Evolutionary conservation across 2,888 invertebrate genomes (phyloP).

Genomic region (Listrodromus nycthemerus): DNA sequence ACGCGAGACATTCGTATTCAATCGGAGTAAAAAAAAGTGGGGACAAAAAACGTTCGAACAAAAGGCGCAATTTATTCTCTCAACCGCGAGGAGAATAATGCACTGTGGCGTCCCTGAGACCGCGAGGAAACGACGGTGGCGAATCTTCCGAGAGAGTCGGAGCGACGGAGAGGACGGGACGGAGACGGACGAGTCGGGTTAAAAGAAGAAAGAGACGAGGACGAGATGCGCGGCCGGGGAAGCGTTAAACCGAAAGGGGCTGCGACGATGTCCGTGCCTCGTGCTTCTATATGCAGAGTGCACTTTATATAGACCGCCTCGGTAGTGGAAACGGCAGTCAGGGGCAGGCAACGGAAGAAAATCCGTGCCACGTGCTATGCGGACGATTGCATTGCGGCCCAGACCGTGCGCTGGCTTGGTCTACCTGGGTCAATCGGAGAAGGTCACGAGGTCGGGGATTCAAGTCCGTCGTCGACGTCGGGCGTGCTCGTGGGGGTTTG

Average conservation of each 20-base stretch:
- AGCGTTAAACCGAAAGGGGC: constrained; percentile 31
- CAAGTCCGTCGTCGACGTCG: constrained; percentile 49
- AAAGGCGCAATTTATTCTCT: constrained; percentile 1
- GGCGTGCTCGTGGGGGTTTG: constrained; percentile 37
- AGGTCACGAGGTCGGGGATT: constrained; percentile 78
- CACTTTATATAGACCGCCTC: constrained; percentile 75
- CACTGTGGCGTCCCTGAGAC: neutral
- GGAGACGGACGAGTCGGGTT: neutral
- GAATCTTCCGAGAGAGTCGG: neutral
- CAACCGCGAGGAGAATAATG: constrained; percentile 2
- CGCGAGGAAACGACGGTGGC: neutral
- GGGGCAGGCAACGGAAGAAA: constrained; percentile 31
- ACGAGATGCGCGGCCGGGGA: constrained; percentile 30
- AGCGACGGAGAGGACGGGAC: neutral
- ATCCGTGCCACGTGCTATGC: constrained; percentile 58
- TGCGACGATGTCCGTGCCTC: constrained; percentile 56
- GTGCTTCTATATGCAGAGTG: constrained; percentile 74
- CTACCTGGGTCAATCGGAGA: constrained; percentile 77
- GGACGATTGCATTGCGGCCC: constrained; percentile 39
- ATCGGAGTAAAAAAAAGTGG: neutral
- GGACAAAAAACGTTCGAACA: neutral
- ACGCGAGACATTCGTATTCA: neutral
- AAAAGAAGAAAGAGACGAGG: constrained; percentile 12
- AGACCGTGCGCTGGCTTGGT: constrained; percentile 54
- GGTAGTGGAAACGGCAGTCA: constrained; percentile 12